Conservation (phyloP, 1,140 invertebrate species). For the Homalodisca vitripennis region DNA sequence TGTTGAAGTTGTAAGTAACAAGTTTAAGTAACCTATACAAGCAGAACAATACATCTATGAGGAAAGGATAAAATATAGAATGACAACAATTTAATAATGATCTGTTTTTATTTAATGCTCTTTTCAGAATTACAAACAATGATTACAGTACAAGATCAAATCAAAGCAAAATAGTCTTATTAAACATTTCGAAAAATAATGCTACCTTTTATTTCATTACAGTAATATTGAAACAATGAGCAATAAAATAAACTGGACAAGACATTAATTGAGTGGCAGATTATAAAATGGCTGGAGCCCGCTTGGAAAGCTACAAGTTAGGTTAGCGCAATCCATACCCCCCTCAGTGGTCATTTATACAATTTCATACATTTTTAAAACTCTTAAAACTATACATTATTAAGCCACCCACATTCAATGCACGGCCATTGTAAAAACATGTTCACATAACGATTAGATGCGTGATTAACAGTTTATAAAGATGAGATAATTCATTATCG, state of each 20-base stretch:
- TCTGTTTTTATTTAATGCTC: conserved; percentile 1
- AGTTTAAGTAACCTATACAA: too few species aligned
- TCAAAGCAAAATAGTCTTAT: not conserved
- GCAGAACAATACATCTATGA: too few species aligned
- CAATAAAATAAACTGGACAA: conserved; percentile 1
- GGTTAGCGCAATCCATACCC: not conserved
- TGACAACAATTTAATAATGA: not conserved
- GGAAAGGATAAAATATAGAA: too few species aligned
- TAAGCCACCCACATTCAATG: conserved; percentile 17
- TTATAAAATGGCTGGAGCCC: conserved; percentile 21
- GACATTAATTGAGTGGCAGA: conserved; percentile 19
- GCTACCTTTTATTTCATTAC: not conserved
- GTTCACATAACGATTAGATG: not conserved
- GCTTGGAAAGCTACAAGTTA: conserved; percentile 1
- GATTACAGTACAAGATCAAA: conserved; percentile 1
- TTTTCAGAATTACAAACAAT: conserved; percentile 18
- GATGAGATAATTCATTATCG: not conserved
- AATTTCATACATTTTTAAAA: conserved; percentile 4
- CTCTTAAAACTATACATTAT: conserved; percentile 20
- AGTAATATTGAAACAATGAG: not conserved
- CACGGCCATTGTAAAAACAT: conserved; percentile 5
- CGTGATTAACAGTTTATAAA: not conserved
- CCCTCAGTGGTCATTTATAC: not conserved
- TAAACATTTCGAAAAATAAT: conserved; percentile 21
- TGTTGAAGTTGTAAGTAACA: too few species aligned